These are phyloP conservation scores for Pheosia gnoma DNA, from an alignment of 2,888 invertebrate genomes.

Conservation along the genomic window DNA sequence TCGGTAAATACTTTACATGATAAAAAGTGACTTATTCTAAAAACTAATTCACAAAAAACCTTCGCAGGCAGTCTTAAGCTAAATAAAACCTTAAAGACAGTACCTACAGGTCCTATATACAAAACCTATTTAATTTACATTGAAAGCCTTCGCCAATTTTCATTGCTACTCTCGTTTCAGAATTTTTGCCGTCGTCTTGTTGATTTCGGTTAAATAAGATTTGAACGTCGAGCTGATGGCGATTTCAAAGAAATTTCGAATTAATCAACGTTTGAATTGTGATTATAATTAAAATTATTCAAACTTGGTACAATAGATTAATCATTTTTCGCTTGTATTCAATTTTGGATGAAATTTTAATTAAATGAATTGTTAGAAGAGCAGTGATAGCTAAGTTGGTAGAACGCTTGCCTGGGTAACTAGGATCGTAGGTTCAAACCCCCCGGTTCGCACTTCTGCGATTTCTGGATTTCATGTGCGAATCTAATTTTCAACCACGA, in stretches of 20 bases:
- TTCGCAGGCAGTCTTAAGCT: background rate
- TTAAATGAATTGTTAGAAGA: background rate
- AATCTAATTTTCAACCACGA: too few relatives aligned
- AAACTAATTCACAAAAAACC: background rate
- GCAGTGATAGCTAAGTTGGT: too few relatives aligned
- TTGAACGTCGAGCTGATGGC: conserved; percentile 24
- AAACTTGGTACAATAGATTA: background rate
- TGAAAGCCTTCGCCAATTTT: conserved; percentile 25
- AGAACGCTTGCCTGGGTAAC: too few relatives aligned
- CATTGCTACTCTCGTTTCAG: conserved; percentile 15
- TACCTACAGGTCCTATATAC: conserved; percentile 10
- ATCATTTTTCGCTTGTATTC: background rate
- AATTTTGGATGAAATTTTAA: background rate
- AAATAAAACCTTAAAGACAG: conserved; percentile 13
- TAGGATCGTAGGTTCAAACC: too few relatives aligned
- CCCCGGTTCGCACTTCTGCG: too few relatives aligned
- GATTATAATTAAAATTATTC: conserved; percentile 31
- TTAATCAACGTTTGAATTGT: conserved; percentile 31
- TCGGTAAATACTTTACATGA: too few relatives aligned
- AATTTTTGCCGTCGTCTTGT: conserved; percentile 33
- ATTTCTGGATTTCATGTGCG: too few relatives aligned
- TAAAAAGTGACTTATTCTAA: too few relatives aligned
- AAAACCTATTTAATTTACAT: conserved; percentile 31
- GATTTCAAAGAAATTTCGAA: conserved; percentile 30
- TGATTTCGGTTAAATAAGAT: conserved; percentile 38